These are phyloP conservation scores for Gymnocheta viridis DNA, from an alignment of 2,888 invertebrate genomes.

Conservation along the genomic window DNA sequence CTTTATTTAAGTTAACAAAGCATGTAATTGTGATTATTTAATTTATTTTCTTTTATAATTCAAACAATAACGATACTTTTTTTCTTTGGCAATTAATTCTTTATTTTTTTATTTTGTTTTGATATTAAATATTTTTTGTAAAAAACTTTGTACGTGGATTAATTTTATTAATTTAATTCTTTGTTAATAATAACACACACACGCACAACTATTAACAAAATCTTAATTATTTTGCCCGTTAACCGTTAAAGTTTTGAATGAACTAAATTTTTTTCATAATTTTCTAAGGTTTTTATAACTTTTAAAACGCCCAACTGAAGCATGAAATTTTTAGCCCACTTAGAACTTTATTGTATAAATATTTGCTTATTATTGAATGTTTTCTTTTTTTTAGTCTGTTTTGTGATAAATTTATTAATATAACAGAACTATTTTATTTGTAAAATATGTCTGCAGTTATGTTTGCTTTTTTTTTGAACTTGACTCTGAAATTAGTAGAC, in stretches of 20 bases:
- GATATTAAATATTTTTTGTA: neutral
- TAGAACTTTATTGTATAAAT: slow-evolving; percentile 31
- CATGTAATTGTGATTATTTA: slow-evolving; percentile 46
- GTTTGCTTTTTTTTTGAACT: slow-evolving; percentile 49
- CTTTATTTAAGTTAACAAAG: slow-evolving; percentile 45
- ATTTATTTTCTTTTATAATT: slow-evolving; percentile 13
- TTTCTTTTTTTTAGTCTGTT: neutral
- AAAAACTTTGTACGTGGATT: slow-evolving; percentile 64
- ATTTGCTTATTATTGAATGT: slow-evolving; percentile 15
- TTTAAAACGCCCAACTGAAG: slow-evolving; percentile 48
- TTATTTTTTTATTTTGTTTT: neutral
- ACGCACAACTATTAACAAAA: slow-evolving; percentile 65
- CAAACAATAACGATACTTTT: neutral
- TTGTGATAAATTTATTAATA: slow-evolving; percentile 1
- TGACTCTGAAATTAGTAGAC: slow-evolving; percentile 59
- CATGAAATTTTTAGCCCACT: slow-evolving; percentile 50
- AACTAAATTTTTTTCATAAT: slow-evolving; percentile 40
- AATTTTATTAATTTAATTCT: slow-evolving; percentile 6
- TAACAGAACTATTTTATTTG: slow-evolving; percentile 45
- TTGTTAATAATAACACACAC: slow-evolving; percentile 12
- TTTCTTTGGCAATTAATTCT: neutral
- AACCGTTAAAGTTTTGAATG: slow-evolving; percentile 41
- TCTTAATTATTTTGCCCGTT: slow-evolving; percentile 6
- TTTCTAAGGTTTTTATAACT: slow-evolving; percentile 49
- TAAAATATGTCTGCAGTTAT: neutral